Conservation (phyloP, 2,888 invertebrate species). For the Tenthredo livida region DNA sequence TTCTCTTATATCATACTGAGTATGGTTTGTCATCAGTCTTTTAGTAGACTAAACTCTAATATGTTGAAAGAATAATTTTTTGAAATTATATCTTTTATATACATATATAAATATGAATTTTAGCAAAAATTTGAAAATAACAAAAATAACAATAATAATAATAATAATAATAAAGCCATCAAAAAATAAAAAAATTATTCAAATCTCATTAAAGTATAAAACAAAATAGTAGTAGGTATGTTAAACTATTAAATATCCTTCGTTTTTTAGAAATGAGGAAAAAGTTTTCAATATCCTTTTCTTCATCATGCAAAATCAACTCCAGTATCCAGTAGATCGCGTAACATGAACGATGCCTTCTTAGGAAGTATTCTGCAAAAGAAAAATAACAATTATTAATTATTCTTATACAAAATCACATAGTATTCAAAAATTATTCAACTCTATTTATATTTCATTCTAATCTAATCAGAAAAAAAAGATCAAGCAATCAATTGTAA, state of each 20-base stretch:
- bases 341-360: constrained; percentile 81
- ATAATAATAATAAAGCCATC: not conserved
- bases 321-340: constrained; percentile 83
- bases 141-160: too few species aligned
- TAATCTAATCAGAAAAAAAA: not conserved
- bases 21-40: constrained; percentile 29
- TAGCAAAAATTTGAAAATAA: not conserved
- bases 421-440: not conserved
- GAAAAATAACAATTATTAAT: constrained; percentile 15
- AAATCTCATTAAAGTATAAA: constrained; percentile 2
- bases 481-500: constrained; percentile 28
- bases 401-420: not conserved
- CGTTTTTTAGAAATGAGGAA: not conserved
- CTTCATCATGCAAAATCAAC: constrained; percentile 82
- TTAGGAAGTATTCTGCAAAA: constrained; percentile 80
- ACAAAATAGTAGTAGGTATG: not conserved
- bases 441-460: not conserved
- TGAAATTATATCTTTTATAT: not conserved
- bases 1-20: constrained; percentile 22
- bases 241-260: constrained; percentile 2
- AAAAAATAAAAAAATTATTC: not conserved
- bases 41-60: constrained; percentile 7
- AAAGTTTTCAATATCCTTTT: not conserved
- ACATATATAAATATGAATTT: not conserved
- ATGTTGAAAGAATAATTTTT: not conserved